Evolutionary conservation across 2,888 invertebrate genomes (phyloP).

Genomic region (Apamea monoglypha): DNA sequence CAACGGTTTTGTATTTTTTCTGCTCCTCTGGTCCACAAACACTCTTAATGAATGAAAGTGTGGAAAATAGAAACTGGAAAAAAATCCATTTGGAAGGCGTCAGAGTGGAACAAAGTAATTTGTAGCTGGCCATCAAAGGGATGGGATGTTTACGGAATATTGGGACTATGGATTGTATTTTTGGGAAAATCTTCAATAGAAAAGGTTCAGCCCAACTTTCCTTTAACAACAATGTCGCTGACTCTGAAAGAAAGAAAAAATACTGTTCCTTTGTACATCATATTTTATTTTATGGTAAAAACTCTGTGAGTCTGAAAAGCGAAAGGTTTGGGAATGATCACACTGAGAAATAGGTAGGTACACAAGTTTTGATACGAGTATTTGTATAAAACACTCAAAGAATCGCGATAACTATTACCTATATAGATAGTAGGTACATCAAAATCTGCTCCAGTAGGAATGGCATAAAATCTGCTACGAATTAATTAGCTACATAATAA

Average conservation of each 20-base stretch:
- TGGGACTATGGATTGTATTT: conserved; percentile 23
- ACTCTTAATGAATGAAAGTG: conserved; percentile 56
- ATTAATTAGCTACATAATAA: not conserved
- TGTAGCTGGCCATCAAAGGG: conserved; percentile 44
- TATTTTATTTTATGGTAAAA: not conserved
- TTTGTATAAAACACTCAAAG: not conserved
- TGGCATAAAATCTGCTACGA: not conserved
- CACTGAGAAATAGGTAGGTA: not conserved
- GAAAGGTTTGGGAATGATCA: not conserved
- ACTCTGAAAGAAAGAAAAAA: not conserved
- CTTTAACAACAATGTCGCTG: not conserved
- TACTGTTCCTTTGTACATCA: no score
- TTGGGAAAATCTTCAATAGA: conserved; percentile 12
- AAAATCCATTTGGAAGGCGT: conserved; percentile 49
- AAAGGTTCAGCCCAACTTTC: conserved; percentile 15
- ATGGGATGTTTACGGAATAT: conserved; percentile 40
- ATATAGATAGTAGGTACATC: no score
- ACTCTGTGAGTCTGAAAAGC: not conserved
- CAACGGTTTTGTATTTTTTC: conserved; percentile 37
- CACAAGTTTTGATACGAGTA: not conserved
- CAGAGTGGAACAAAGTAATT: conserved; percentile 48
- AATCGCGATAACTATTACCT: not conserved
- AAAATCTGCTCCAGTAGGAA: not conserved
- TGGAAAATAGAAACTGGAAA: conserved; percentile 28
- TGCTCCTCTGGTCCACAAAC: conserved; percentile 32